Evolutionary conservation across 2,888 invertebrate species (phyloP).

Genomic region (Micoletzkya japonica): DNA sequence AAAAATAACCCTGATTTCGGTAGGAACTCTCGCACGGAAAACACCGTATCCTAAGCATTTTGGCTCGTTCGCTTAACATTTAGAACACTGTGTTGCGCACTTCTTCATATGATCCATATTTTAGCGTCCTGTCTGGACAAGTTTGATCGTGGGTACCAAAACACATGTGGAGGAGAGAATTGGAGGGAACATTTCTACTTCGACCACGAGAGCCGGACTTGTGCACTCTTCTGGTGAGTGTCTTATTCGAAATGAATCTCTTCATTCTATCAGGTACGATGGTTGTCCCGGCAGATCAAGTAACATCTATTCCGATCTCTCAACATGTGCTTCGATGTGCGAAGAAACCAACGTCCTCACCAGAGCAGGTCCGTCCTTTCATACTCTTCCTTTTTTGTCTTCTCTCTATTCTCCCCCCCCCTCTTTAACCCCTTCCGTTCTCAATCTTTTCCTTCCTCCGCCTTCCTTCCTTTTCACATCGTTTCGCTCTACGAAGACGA

Average conservation of each 20-base stretch:
- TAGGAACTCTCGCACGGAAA: no score
- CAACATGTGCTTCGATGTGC: conserved; percentile 57
- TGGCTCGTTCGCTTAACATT: no score
- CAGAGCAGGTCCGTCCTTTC: conserved; percentile 47
- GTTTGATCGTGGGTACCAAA: conserved; percentile 52
- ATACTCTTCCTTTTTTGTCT: no score
- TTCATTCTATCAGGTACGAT: conserved; percentile 49
- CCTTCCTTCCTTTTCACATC: neutral
- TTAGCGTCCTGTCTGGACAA: conserved; percentile 57
- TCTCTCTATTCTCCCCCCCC: no score
- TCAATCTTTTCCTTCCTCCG: neutral
- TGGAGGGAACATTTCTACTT: conserved; percentile 57
- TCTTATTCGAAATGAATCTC: neutral
- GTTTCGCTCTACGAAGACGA: no score
- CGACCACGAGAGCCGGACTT: conserved; percentile 51
- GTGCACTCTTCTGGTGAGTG: conserved; percentile 26
- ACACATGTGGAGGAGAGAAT: conserved; percentile 50
- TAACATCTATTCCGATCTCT: conserved; percentile 55
- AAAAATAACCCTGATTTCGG: no score
- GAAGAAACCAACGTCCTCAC: conserved; percentile 54
- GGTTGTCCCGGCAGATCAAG: conserved; percentile 50
- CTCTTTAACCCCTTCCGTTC: neutral
- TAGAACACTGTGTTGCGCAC: no score
- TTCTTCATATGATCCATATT: conserved; percentile 9
- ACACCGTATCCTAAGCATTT: no score